Base-by-base conservation (phyloP, 2,113 vertebrate genomes). In the Formicarius rufipectus region DNA sequence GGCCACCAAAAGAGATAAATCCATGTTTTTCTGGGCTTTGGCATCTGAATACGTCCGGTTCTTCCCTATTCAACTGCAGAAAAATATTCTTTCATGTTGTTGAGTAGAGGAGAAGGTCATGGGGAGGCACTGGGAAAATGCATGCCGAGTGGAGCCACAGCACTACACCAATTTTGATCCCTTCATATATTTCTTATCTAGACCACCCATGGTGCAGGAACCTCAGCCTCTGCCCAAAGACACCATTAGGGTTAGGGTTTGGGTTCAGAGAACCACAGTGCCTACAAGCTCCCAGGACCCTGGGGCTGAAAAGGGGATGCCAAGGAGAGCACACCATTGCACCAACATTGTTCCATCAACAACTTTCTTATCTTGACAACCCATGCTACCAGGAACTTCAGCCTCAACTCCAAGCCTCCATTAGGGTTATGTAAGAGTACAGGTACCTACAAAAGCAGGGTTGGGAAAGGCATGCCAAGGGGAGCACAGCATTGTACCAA, bases 351-450 rank as follows among this genome's bases (percentile, higher is more conserved):
- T 6, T 55, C 55, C 11, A 5, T 60, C n/a, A 25, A 22, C 24
- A 40, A 1, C n/a, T 35, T 68, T 14, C 47, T 27, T 63, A 31
- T 7, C 71, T 76, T 76, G 24, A n/a, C 0, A 0, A 35, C 28
- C 28, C 14, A 6, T 27, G 16, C 16, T 31, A 53, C 17, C 47
- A 47, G 40, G n/a, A 14, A 55, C 47, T 62, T 69, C 21, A 35
- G 20, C 13, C 14, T 83, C 30, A 49, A 20, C n/a, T 21, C 25
- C n/a, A 83, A 62, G 9, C 17, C 30, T 47, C 12, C n/a, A 9
- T 27, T 19, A 35, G 30, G 7, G 14, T 55, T 35, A 62, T 22
- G 14, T 10, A 55, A 31, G 21, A 62, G 17, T 27, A 31, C 71
- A 69, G 30, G 31, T 14, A 31, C 27, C 47, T 55, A 22, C n/a